phyloP scores from a whole-genome alignment of 2,888 invertebrate species.

The Conomelus anceps region DNA sequence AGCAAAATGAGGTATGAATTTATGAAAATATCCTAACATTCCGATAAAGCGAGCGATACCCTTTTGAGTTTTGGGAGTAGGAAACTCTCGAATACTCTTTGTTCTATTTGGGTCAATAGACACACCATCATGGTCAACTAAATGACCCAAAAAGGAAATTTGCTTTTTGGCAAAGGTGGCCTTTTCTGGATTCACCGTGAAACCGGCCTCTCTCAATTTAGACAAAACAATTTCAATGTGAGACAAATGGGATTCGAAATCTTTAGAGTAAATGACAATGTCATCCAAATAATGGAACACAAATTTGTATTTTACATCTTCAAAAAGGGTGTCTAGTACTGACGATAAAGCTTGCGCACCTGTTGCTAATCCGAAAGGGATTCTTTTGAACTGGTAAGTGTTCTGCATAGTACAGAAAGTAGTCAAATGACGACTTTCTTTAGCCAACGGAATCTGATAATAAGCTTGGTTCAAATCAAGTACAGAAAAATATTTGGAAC shows the following conservation, averaged over 20 bases:
- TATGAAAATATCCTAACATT: conserved; percentile 33
- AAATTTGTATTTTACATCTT: conserved; percentile 26
- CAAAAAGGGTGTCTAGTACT: conserved; percentile 24
- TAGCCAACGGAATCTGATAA: conserved; percentile 22
- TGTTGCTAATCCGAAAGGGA: conserved; percentile 26
- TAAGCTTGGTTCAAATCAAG: conserved; percentile 26
- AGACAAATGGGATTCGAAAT: conserved; percentile 19
- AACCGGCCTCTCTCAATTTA: conserved; percentile 27
- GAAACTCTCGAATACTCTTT: conserved; percentile 24
- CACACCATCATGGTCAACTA: conserved; percentile 18
- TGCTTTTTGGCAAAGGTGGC: conserved; percentile 15
- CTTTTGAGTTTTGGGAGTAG: conserved; percentile 26
- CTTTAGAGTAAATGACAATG: conserved; percentile 20
- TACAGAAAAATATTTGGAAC: conserved; percentile 17
- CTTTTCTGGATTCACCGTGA: conserved; percentile 33
- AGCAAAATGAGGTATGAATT: conserved; percentile 33
- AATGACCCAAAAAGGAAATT: conserved; percentile 22
- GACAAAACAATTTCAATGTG: conserved; percentile 20
- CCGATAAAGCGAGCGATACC: conserved; percentile 33
- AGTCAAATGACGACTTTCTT: conserved; percentile 10
- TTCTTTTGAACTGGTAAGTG: conserved; percentile 18
- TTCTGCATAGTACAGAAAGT: conserved; percentile 21
- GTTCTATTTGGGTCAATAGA: conserved; percentile 28
- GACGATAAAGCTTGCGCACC: conserved; percentile 24
- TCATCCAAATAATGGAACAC: conserved; percentile 29